A percentile compares a stretch with the other conserved stretches of the same genome.
Conservation (phyloP, 2,797 vertebrate genomes). For the Tinamus major region DNA sequence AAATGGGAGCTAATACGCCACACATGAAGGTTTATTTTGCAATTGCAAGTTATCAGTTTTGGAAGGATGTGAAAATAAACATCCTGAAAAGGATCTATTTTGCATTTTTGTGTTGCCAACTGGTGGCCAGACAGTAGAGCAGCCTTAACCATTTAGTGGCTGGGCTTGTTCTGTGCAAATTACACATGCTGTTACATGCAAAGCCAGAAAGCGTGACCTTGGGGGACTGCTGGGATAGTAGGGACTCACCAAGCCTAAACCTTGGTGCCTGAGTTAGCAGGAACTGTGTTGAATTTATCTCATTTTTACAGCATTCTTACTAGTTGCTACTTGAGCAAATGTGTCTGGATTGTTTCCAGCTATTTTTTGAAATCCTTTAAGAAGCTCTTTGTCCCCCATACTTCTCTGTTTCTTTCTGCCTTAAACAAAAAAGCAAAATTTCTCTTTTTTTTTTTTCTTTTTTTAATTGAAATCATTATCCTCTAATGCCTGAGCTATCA, state of each 20-base stretch:
- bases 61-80: constrained; percentile 76
- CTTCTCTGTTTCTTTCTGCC: constrained; percentile 42
- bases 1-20: constrained; percentile 56
- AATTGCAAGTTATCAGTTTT: constrained; percentile 77
- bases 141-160: constrained; percentile 68
- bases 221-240: constrained; percentile 7
- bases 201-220: not conserved
- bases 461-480: constrained; percentile 55
- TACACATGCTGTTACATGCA: not conserved
- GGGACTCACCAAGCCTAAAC: constrained; percentile 18
- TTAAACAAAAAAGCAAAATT: constrained; percentile 54
- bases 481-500: constrained; percentile 41
- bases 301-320: constrained; percentile 54
- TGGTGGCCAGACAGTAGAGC: constrained; percentile 71
- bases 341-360: constrained; percentile 66
- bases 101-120: constrained; percentile 76
- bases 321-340: constrained; percentile 58
- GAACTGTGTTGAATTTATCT: constrained; percentile 58
- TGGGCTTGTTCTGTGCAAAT: constrained; percentile 35
- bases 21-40: constrained; percentile 65
- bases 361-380: constrained; percentile 64
- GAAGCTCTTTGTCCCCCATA: constrained; percentile 57
- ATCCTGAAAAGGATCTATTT: constrained; percentile 74
- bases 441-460: not conserved
- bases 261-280: constrained; percentile 28